Base-by-base conservation (phyloP, 2,888 invertebrate species). In the Lamellibrachia satsuma region DNA sequence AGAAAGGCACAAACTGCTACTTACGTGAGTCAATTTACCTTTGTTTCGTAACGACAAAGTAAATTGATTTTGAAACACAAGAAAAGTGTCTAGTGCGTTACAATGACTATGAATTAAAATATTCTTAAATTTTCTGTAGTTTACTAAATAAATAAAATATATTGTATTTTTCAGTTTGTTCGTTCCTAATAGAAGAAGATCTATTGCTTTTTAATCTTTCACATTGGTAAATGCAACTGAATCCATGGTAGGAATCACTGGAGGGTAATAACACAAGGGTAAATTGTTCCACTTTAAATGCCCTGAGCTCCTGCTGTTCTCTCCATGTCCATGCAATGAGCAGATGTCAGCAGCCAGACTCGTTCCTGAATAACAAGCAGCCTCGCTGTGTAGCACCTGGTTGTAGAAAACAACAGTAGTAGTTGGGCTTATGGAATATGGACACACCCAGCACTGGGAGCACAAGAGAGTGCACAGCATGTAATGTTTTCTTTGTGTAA, bases 361-460 rank as follows among this genome's bases (percentile, higher is more conserved):
- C 4, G 75, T 75, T 39, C 22, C 75, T 75, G 75, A 75, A 75
- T 75, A 75, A 75, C 75, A 75, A 75, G 6, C 22, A 75, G 75
- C 22, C 22, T 4, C 22, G n/a, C 15, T 22, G 75, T 15, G 15
- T 75, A 11, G n/a, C 15, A 6, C 22, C 75, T n/a, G 4, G 75
- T 75, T 15, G 15, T 75, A 75, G 22, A 75, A 22, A 75, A n/a
- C 15, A 15, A 75, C 15, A n/a, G 75, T 75, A 75, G 75, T n/a
- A 75, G 75, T 75, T 75, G 75, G 75, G 75, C 15, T 75, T 75
- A 75, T 15, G 75, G 75, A 75, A 75, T 75, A 75, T 75, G 75
- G 75, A 22, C 75, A 75, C 75, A n/a, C 75, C 75, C 75, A 22
- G 2, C 75, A 15, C 6, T 22, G 75, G 39, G 39, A 39, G 39